Base-by-base conservation (phyloP, 2,113 vertebrate genomes). In the Egretta garzetta region DNA sequence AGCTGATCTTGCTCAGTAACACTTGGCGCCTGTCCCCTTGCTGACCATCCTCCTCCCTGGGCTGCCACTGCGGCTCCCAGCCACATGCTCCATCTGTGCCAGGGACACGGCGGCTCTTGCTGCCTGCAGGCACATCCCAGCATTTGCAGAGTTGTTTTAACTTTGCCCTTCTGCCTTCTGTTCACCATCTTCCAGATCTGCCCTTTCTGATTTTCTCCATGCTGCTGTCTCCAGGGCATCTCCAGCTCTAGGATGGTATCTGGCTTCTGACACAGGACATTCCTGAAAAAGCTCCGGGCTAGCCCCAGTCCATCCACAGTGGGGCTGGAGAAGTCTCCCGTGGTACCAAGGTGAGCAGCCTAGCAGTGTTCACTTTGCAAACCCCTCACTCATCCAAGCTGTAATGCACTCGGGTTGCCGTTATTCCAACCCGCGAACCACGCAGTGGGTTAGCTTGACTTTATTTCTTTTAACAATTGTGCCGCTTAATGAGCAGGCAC, bases 121-220 rank as follows among this genome's bases (percentile, higher is more conserved):
- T 92, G 80, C 96, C 89, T 87, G 80, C 95, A 75, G 96, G 60
- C 89, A 47, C 6, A 3, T 81, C 87, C 77, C 60, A 87, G 56
- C 76, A 10, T 30, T 85, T 88, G 73, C 43, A 24, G 53, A 79
- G 49, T 13, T 75, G 18, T 52, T 94, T 93, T 91, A 68, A 90
- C 73, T 96, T 80, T 91, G 86, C 93, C 84, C 84, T 96, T 94
- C 71, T 91, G 73, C 93, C 89, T 94, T 94, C 94, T 97, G 89
- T 56, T 95, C 84, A 53, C 39, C 33, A 27, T 22, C 86, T 89
- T 75, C 86, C 52, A 66, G 15, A 50, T 67, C 64, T 94, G 89
- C 76, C 83, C 88, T 70, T 83, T 66, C 64, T 50, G n/a, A 2
- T 77, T 56, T 59, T 53, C 52, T 56, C 68, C 47, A 27, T 2